Evolutionary conservation across 2,888 invertebrate genomes (phyloP).

Genomic region (Pseudococcus jackbeardsleyi): DNA sequence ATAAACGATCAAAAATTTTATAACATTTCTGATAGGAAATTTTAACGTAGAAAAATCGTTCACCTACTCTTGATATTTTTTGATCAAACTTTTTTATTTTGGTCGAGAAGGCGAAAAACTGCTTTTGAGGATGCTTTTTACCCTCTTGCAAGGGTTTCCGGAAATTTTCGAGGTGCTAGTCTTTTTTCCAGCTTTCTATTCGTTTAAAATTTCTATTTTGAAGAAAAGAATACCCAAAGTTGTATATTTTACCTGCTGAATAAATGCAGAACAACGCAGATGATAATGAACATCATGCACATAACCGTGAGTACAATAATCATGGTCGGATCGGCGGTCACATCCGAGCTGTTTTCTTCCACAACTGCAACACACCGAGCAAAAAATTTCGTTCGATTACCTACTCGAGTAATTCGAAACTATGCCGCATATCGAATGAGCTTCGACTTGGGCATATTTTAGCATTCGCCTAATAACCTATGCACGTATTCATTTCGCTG

Average conservation of each 20-base stretch:
- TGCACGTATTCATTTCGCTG: not conserved
- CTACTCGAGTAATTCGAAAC: not conserved
- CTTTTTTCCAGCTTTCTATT: too few relatives aligned
- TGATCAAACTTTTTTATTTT: too few relatives aligned
- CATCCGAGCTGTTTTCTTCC: constrained; percentile 64
- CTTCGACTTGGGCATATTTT: not conserved
- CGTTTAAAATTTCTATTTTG: too few relatives aligned
- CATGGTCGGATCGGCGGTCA: constrained; percentile 88
- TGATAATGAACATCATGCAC: constrained; percentile 94
- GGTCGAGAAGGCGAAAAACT: too few relatives aligned
- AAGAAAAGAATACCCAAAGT: not conserved
- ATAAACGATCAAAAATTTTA: too few relatives aligned
- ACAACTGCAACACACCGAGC: constrained; percentile 22
- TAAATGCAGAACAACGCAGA: constrained; percentile 90
- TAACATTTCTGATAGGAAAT: too few relatives aligned
- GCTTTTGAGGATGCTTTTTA: too few relatives aligned
- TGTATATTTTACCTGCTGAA: constrained; percentile 86
- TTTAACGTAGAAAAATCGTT: too few relatives aligned
- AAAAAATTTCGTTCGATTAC: not conserved
- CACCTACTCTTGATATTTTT: too few relatives aligned
- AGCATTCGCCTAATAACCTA: not conserved
- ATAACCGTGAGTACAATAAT: constrained; percentile 90
- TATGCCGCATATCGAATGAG: not conserved
- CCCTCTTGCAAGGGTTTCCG: too few relatives aligned
- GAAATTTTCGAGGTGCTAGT: too few relatives aligned